Evolutionary conservation across 2,113 vertebrate species (phyloP), one percentile per base, ranked within the genome.

Genomic region (Sinocyclocheilus grahami): DNA sequence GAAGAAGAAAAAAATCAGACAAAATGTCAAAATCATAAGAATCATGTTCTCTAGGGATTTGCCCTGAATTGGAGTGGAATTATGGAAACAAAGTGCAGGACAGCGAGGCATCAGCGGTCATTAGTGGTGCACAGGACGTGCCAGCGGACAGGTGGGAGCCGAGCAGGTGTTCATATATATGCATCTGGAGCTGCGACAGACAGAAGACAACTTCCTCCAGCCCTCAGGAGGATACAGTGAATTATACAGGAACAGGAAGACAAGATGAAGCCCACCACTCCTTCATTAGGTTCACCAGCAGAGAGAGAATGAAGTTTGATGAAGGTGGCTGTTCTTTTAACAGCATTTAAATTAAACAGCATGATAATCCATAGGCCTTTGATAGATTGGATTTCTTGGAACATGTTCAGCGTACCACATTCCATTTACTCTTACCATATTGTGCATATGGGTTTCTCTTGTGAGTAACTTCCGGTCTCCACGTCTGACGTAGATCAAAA

Each of bases 141-240:
- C 60, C 37, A 53, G 76, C n/a, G 0, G 86, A 90, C 89, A 91
- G 89, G 87, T 91, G 91, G 87, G 82, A 71, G 9, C 78, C 39
- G 77, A 90, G 82, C 91, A 90, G 90, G 89, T 92, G 92, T 87
- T 89, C 90, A 90, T 92, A 90, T 91, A 84, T 89, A 91, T 91
- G 82, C 87, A 87, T 83, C 86, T 89, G 72, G 83, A 78, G 53
- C 53, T 55, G 53, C 16, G 16, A 55, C 53, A 55, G 53, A 55
- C 53, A 55, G 53, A 55, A 55, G 67, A 58, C 24, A 11, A 42
- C 37, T 65, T 63, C 30, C 75, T 76, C 53, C 30, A 30, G 37
- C 24, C 27, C 85, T 88, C 63, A 12, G n/a, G 85, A 86, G 67
- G 58, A 53, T 67, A 75, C 42, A 78, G 67, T 39, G 85, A 83